phyloP scores from a whole-genome alignment of 1,140 invertebrate genomes.

The Mactra quadrangularis region DNA sequence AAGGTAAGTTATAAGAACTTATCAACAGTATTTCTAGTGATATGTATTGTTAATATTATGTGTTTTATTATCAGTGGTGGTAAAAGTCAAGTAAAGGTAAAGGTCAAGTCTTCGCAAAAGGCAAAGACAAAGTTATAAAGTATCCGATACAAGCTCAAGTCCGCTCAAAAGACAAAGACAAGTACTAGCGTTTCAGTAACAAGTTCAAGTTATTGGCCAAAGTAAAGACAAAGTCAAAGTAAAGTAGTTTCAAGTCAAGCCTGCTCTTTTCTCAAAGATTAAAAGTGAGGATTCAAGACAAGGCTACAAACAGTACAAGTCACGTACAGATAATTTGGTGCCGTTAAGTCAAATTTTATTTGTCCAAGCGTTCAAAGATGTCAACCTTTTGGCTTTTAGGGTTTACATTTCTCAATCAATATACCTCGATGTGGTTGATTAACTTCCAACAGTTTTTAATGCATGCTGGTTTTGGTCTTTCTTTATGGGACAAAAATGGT shows the following conservation, averaged over 20 bases:
- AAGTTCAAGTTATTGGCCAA: conserved; percentile 14
- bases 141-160: conserved; percentile 41
- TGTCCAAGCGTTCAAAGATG: too few relatives aligned
- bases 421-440: too few relatives aligned
- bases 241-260: too few relatives aligned
- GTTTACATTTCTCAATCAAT: too few relatives aligned
- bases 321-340: neutral
- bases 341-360: conserved; percentile 20
- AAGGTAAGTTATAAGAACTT: too few relatives aligned
- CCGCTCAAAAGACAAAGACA: conserved; percentile 31
- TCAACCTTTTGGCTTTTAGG: too few relatives aligned
- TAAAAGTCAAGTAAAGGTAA: conserved; percentile 35
- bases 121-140: conserved; percentile 25
- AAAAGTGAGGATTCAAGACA: conserved; percentile 22
- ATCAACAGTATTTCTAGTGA: too few relatives aligned
- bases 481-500: too few relatives aligned
- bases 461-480: too few relatives aligned
- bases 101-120: conserved; percentile 19
- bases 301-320: conserved; percentile 7
- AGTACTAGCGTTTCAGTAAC: conserved; percentile 7
- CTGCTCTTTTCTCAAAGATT: neutral
- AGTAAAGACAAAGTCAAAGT: conserved; percentile 25
- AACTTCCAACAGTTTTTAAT: too few relatives aligned
- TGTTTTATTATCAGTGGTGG: too few relatives aligned
- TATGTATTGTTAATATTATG: neutral